phyloP scores from a whole-genome alignment of 2,113 vertebrate genomes.

The Condylura cristata region DNA sequence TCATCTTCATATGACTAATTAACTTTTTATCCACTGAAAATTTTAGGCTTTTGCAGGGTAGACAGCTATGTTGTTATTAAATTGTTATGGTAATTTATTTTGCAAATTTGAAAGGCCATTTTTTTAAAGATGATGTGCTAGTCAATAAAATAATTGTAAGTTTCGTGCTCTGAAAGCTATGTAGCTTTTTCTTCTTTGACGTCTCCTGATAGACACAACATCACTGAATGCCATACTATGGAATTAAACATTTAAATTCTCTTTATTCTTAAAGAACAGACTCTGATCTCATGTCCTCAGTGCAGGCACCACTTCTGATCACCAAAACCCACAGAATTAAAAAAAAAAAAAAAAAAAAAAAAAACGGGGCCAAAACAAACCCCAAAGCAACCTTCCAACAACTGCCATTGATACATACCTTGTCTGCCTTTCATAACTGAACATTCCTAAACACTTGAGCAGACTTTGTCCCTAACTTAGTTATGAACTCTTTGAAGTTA shows the following conservation, averaged over 20 bases:
- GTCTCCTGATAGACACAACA: neutral
- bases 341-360: too few species aligned
- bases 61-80: neutral
- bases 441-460: neutral
- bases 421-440: neutral
- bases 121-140: neutral
- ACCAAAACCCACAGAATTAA: neutral
- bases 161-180: neutral
- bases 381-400: neutral
- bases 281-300: neutral
- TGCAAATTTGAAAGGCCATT: neutral
- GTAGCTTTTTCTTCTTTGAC: neutral
- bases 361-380: too few species aligned
- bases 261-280: neutral
- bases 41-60: neutral
- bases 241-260: neutral
- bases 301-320: neutral
- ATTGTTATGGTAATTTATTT: neutral
- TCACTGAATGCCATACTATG: neutral
- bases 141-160: neutral
- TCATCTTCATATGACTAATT: constrained; percentile 29
- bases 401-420: neutral
- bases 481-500: neutral
- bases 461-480: neutral
- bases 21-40: neutral